Conservation (phyloP, 1,140 invertebrate genomes). For the Drosophila sturtevanti region DNA sequence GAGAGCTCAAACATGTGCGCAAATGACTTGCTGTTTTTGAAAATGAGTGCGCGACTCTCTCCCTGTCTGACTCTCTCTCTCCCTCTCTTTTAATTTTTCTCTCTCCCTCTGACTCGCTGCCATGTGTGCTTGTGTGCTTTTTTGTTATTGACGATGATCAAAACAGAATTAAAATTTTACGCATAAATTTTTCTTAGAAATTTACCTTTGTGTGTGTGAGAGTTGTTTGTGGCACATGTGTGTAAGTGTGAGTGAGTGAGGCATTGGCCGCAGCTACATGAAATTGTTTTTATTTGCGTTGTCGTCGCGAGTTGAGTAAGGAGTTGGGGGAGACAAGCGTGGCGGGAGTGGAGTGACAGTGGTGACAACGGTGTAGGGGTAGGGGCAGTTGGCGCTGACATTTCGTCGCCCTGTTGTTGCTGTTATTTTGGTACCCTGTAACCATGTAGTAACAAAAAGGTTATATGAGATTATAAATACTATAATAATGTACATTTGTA, state of each 20-base stretch:
- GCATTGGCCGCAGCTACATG: conserved; percentile 65
- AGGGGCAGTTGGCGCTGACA: conserved; percentile 56
- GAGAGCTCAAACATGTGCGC: conserved; percentile 66
- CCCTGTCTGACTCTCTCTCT: conserved; percentile 8
- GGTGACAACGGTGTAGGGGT: not conserved
- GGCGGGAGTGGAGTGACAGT: conserved; percentile 25
- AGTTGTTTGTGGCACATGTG: conserved; percentile 19
- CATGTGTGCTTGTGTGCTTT: conserved; percentile 38
- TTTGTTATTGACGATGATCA: conserved; percentile 80
- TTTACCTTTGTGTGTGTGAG: conserved; percentile 48
- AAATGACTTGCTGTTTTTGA: conserved; percentile 73
- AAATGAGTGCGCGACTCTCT: conserved; percentile 21
- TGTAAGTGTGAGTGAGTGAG: conserved; percentile 60
- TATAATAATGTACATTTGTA: no score
- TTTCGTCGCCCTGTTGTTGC: conserved; percentile 54
- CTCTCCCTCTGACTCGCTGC: conserved; percentile 18
- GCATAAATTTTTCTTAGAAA: conserved; percentile 80
- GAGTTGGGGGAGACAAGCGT: conserved; percentile 9
- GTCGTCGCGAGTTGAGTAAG: conserved; percentile 57
- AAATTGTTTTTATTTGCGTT: conserved; percentile 66
- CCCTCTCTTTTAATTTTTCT: not conserved
- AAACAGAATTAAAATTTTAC: conserved; percentile 82
- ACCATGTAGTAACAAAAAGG: not conserved
- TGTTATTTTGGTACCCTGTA: conserved; percentile 21
- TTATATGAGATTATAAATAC: no score